Base-by-base conservation (phyloP, 2,113 vertebrate genomes). In the Mustela lutreola region DNA sequence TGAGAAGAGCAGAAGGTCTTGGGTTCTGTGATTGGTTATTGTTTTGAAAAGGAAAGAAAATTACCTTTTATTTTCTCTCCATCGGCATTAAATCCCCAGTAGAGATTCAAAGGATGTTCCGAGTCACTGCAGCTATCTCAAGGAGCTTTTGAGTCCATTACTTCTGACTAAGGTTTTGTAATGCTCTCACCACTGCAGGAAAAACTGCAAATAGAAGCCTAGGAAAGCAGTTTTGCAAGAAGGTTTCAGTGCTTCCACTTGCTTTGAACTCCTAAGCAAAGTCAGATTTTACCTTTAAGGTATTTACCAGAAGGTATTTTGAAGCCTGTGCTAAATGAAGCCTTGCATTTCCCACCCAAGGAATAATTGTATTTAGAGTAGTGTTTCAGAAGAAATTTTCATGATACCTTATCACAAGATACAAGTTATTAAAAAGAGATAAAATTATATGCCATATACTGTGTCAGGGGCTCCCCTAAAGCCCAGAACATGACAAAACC, bases 31-130 rank as follows among this genome's bases (percentile, higher is more conserved):
- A 98, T 97, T 98, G 95, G 97, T 97, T 98, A 98, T 98, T 98
- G 98, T 98, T 98, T 98, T 97, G 95, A 95, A 96, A 97, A 96
- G 67, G 95, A 94, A 97, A 98, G 96, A 96, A 98, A 97, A 96
- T 98, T 98, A 97, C 94, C 96, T 97, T 97, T 95, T 95, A 97
- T 96, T 98, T 98, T 98, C 96, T 97, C 56, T 97, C 80, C 56
- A 33, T 93, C 81, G 96, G 95, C 58, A 31, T 96, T 82, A 95
- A 96, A 94, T 92, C 96, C 85, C 89, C 89, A 60, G 78, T 53
- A 86, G n/a, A 75, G n/a, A 89, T 95, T 96, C 18, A 36, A 96
- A 97, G 95, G 96, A 91, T 71, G 87, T 95, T 96, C 81, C 71
- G 94, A 97, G 97, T 97, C 89, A 95, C n/a, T 24, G 39, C 39